A percentile compares a stretch with the other conserved stretches of the same genome.
Evolutionary conservation across 2,797 vertebrate genomes (phyloP).

Genomic region (Cryptoblepharus egeriae): DNA sequence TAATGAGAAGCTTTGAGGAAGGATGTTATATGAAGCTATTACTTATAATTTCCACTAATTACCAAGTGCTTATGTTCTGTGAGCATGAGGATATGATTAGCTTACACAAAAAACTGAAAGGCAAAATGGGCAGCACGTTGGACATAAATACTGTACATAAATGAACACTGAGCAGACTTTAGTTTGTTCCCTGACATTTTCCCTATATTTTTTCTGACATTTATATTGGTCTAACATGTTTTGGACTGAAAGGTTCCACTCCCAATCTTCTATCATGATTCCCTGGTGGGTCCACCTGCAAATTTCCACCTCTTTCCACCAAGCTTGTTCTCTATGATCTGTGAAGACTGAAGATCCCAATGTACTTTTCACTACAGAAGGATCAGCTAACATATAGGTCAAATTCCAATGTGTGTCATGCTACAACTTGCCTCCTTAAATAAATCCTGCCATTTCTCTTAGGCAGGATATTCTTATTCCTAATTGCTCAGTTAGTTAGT

Average conservation of each 20-base stretch:
- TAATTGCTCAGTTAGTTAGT: constrained; percentile 10
- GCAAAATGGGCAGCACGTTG: constrained; percentile 38
- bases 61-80: constrained; percentile 62
- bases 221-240: not conserved
- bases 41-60: constrained; percentile 69
- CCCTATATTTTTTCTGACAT: not conserved
- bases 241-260: constrained; percentile 9
- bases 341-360: not conserved
- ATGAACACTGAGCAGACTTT: not conserved
- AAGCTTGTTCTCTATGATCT: not conserved
- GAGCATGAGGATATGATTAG: constrained; percentile 62
- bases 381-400: constrained; percentile 24
- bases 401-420: constrained; percentile 18
- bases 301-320: not conserved
- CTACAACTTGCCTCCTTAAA: constrained; percentile 37
- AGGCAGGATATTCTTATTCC: not conserved
- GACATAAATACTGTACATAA: not conserved
- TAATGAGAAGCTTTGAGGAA: constrained; percentile 60
- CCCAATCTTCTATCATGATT: not conserved
- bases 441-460: not conserved
- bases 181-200: constrained; percentile 23
- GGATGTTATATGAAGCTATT: constrained; percentile 56
- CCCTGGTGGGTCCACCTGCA: not conserved
- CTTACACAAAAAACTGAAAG: constrained; percentile 42
- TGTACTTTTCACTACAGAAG: constrained; percentile 4